A percentile compares a stretch with the other conserved stretches of the same genome.
Evolutionary conservation across 1,140 invertebrate species (phyloP).

Genomic region (Scaptomyza pallida): DNA sequence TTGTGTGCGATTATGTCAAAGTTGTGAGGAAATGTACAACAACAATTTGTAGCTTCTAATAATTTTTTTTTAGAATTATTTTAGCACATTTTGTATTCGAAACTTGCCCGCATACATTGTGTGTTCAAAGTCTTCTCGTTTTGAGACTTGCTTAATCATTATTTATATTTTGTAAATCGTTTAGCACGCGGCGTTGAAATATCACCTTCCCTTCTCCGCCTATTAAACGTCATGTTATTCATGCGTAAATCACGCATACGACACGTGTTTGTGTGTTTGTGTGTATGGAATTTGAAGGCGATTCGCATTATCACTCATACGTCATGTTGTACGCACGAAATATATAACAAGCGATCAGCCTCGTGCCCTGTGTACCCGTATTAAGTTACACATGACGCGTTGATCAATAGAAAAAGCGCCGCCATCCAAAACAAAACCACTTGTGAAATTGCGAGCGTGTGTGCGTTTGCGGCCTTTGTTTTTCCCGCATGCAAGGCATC

Average conservation of each 20-base stretch:
- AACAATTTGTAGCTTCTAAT: too few species aligned
- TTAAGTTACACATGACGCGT: constrained; percentile 54
- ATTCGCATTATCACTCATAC: constrained; percentile 62
- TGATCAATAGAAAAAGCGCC: constrained; percentile 69
- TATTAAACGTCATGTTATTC: constrained; percentile 16
- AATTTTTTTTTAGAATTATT: not conserved
- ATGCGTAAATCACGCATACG: constrained; percentile 52
- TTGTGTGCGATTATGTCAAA: not conserved
- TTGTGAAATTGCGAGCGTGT: constrained; percentile 18
- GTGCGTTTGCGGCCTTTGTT: too few species aligned
- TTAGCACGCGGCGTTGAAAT: constrained; percentile 12
- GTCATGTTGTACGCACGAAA: constrained; percentile 53
- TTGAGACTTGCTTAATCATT: constrained; percentile 11
- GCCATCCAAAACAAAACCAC: constrained; percentile 26
- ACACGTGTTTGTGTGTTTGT: constrained; percentile 17
- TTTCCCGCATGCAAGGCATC: not conserved
- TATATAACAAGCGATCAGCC: constrained; percentile 15
- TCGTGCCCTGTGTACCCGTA: constrained; percentile 53
- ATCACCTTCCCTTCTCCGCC: not conserved
- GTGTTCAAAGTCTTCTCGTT: not conserved
- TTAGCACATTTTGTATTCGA: not conserved
- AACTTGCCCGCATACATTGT: constrained; percentile 1
- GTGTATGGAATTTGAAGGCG: constrained; percentile 45
- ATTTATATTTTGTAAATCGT: constrained; percentile 7
- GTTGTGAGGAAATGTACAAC: not conserved